Evolutionary conservation across 2,888 invertebrate genomes (phyloP).

Genomic region (Papilio elwesi): DNA sequence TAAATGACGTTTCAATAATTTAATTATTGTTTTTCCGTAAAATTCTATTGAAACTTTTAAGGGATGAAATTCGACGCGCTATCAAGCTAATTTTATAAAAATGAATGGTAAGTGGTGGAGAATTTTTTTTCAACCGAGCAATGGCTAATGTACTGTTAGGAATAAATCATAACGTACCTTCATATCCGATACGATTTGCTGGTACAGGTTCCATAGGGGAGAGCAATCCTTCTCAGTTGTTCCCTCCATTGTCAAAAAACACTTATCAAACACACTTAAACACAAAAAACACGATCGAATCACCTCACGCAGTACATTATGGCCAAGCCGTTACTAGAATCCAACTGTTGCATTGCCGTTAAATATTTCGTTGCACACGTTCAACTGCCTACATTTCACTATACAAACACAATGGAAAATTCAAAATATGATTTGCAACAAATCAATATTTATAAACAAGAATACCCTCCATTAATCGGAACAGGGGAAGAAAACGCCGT

Average conservation of each 20-base stretch:
- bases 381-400: constrained; percentile 75
- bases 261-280: constrained; percentile 60
- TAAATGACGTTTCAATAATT: constrained; percentile 25
- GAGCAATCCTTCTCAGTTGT: constrained; percentile 92
- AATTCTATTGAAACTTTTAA: background rate
- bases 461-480: constrained; percentile 67
- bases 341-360: constrained; percentile 75
- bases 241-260: constrained; percentile 87
- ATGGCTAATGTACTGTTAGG: background rate
- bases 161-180: constrained; percentile 88
- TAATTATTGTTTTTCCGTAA: background rate
- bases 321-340: constrained; percentile 61
- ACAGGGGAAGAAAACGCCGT: constrained; percentile 52
- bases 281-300: constrained; percentile 63
- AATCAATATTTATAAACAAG: constrained; percentile 84
- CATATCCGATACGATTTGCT: constrained; percentile 97
- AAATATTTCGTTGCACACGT: constrained; percentile 48
- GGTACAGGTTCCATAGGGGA: constrained; percentile 96
- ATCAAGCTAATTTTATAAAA: background rate
- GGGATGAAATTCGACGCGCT: background rate
- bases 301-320: constrained; percentile 57
- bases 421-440: constrained; percentile 67
- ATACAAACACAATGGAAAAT: constrained; percentile 59
- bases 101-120: background rate
- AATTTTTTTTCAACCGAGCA: background rate